phyloP scores from a whole-genome alignment of 2,888 invertebrate species.

The Argyresthia albistria region DNA sequence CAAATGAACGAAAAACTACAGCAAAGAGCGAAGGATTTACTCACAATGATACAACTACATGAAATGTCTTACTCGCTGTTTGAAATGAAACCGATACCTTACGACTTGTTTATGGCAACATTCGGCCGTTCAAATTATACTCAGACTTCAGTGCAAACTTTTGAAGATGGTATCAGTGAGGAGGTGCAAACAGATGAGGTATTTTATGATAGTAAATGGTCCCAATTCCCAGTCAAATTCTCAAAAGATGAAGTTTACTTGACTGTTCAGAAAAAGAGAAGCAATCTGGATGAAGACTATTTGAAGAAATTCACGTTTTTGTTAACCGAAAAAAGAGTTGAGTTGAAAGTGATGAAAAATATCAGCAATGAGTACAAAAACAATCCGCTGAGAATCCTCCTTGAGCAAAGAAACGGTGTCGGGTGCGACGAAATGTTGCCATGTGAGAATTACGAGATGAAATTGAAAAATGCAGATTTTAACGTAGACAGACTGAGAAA shows the following conservation, averaged over 20 bases:
- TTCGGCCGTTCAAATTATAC: constrained; percentile 51
- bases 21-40: constrained; percentile 48
- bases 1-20: constrained; percentile 32
- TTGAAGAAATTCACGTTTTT: constrained; percentile 36
- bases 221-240: constrained; percentile 53
- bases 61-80: constrained; percentile 54
- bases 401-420: constrained; percentile 59
- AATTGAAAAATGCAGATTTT: constrained; percentile 36
- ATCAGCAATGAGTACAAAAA: constrained; percentile 31
- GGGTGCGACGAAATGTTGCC: constrained; percentile 43
- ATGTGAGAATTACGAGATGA: constrained; percentile 36
- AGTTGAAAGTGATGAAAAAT: constrained; percentile 16
- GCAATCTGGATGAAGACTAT: constrained; percentile 26
- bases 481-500: constrained; percentile 31
- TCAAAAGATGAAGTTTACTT: constrained; percentile 36
- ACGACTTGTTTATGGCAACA: constrained; percentile 45
- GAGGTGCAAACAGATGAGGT: constrained; percentile 56
- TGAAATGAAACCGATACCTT: constrained; percentile 64
- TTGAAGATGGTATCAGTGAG: constrained; percentile 50
- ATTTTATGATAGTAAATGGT: constrained; percentile 42
- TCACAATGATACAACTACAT: constrained; percentile 54
- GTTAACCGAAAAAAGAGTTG: constrained; percentile 16
- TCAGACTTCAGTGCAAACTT: constrained; percentile 53
- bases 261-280: constrained; percentile 18
- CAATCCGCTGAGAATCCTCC: constrained; percentile 43